These are phyloP conservation scores for Zapus hudsonius DNA, from an alignment of 2,113 vertebrate species.

Conservation along the genomic window DNA sequence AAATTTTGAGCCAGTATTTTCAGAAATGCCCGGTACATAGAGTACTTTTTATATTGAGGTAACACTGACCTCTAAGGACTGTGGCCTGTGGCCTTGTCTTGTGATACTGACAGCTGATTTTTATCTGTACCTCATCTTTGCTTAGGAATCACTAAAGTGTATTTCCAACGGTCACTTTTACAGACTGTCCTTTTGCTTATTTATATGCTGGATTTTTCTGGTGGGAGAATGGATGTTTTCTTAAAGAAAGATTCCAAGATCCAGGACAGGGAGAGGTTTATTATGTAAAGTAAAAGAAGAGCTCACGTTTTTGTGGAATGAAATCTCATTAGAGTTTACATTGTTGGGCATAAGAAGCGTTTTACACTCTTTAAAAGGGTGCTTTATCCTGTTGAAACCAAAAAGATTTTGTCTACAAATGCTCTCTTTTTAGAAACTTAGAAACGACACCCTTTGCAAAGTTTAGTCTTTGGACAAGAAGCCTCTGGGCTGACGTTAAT, in stretches of 20 bases:
- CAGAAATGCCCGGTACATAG: neutral
- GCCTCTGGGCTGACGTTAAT: neutral
- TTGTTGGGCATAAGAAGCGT: conserved; percentile 42
- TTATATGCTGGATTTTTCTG: conserved; percentile 36
- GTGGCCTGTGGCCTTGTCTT: neutral
- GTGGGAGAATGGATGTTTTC: conserved; percentile 24
- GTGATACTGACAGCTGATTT: neutral
- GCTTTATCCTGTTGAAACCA: conserved; percentile 72
- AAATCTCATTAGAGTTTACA: conserved; percentile 62
- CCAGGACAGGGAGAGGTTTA: conserved; percentile 21
- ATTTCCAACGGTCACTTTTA: conserved; percentile 27
- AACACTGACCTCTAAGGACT: neutral
- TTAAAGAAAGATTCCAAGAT: conserved; percentile 30
- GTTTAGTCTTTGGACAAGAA: conserved; percentile 42
- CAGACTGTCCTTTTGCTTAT: conserved; percentile 48
- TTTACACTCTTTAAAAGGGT: conserved; percentile 63
- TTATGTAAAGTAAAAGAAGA: conserved; percentile 9
- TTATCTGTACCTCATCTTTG: neutral
- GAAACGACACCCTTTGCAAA: conserved; percentile 60
- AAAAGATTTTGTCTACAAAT: conserved; percentile 62
- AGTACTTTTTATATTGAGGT: neutral
- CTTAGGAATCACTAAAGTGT: neutral
- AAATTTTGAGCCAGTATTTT: conserved; percentile 50
- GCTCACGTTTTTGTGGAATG: neutral
- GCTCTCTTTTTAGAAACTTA: conserved; percentile 61